Evolutionary conservation across 1,140 invertebrate genomes (phyloP).

Genomic region (Chrysoperla carnea): DNA sequence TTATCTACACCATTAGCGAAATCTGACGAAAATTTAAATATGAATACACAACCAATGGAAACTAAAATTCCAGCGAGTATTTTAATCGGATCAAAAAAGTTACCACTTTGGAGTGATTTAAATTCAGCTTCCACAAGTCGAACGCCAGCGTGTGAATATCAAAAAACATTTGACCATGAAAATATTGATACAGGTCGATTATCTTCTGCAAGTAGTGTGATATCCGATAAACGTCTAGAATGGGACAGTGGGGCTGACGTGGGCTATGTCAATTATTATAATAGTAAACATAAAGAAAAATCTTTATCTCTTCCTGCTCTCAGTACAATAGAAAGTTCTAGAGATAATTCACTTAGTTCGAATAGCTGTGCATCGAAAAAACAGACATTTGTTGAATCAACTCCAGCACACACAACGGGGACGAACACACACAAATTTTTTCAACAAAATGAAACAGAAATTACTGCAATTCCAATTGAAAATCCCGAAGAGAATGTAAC

Average conservation of each 20-base stretch:
- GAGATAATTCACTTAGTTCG: background rate
- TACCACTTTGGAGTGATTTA: background rate
- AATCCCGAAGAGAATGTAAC: background rate
- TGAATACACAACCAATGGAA: background rate
- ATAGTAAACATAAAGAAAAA: constrained; percentile 9
- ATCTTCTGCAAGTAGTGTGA: constrained; percentile 41
- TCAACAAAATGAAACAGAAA: background rate
- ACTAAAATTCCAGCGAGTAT: background rate
- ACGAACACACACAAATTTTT: background rate
- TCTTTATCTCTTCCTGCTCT: constrained; percentile 15
- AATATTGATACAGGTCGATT: background rate
- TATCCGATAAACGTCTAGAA: constrained; percentile 44
- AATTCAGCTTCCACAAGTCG: background rate
- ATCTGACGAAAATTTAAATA: background rate
- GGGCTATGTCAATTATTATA: constrained; percentile 36
- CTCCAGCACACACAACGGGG: background rate
- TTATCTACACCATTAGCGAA: background rate
- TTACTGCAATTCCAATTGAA: background rate
- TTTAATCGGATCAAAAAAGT: background rate
- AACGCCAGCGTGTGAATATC: background rate
- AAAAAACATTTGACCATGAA: background rate
- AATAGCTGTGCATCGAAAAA: background rate
- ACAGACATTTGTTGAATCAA: background rate
- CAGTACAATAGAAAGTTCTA: background rate
- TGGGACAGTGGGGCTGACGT: constrained; percentile 64